Conservation (phyloP, 1,140 invertebrate genomes). For the Drosophila sechellia region DNA sequence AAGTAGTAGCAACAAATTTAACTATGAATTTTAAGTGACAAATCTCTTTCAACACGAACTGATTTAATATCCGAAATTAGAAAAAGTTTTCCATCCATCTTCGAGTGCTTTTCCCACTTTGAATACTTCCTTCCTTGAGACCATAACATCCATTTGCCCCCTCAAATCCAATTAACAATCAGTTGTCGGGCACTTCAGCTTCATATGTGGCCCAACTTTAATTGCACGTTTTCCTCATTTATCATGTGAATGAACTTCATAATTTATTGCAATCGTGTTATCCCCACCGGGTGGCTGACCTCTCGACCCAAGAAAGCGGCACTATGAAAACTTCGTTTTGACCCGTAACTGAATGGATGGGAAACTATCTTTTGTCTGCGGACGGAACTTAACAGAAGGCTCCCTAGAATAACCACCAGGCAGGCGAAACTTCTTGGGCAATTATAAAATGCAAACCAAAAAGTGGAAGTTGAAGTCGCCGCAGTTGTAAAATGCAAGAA, state of each 20-base stretch:
- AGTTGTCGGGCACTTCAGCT: slow-evolving; percentile 48
- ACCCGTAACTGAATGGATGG: slow-evolving; percentile 53
- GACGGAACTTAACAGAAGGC: slow-evolving; percentile 11
- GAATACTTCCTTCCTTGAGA: slow-evolving; percentile 9
- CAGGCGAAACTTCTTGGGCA: slow-evolving; percentile 66
- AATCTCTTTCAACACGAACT: no score
- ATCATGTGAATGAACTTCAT: slow-evolving; percentile 67
- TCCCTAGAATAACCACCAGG: slow-evolving; percentile 26
- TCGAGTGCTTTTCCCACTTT: background rate
- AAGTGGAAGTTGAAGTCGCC: slow-evolving; percentile 33
- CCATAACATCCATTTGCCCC: slow-evolving; percentile 33
- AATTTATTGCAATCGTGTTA: slow-evolving; percentile 77
- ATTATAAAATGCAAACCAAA: slow-evolving; percentile 70
- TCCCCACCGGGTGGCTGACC: slow-evolving; percentile 31
- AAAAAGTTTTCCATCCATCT: slow-evolving; percentile 7
- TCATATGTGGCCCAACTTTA: slow-evolving; percentile 74
- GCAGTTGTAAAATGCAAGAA: slow-evolving; percentile 30
- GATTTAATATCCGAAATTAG: slow-evolving; percentile 1
- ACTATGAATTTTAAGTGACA: no score
- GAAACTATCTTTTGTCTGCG: slow-evolving; percentile 53
- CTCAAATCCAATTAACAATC: slow-evolving; percentile 50
- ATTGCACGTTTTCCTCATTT: slow-evolving; percentile 73
- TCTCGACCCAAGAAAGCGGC: slow-evolving; percentile 28
- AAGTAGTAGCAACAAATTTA: no score
- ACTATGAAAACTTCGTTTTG: slow-evolving; percentile 58